Evolutionary conservation across 2,113 vertebrate species (phyloP), one percentile per base, ranked within the genome.

Genomic region (Zosterops borbonicus): DNA sequence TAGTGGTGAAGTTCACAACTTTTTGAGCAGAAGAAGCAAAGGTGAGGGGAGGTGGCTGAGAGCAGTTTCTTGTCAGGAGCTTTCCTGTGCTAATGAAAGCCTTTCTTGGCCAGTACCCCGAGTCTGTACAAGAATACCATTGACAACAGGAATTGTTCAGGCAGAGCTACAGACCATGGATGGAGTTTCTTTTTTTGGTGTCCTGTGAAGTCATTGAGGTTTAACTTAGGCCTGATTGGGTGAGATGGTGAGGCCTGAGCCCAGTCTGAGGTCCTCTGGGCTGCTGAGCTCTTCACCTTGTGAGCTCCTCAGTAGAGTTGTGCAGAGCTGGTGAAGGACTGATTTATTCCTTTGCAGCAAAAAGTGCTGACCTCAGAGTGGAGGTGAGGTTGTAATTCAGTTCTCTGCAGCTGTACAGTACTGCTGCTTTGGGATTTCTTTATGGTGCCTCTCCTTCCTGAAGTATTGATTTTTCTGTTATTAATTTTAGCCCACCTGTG

Each of bases 91-190:
- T 49, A 9, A 13, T 4, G 20, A 49, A 71, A 74, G 19, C 56
- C 20, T 87, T 83, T 42, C 27, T 75, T 1, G 4, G 47, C 55
- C 46, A 42, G 1, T 44, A n/a, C 22, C 9, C 7, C 1, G 0
- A 14, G 21, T 62, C 31, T 78, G 60, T 53, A 29, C 60, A 25
- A 16, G 64, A 63, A 50, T 47, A 18, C 56, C 2, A 2, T 2
- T 55, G 79, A 16, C 0, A 0, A 6, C 3, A 4, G 37, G 29
- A 73, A 12, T 22, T 83, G 49, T 56, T 52, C 6, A 3, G 39
- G 78, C 56, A 68, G 55, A 62, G 29, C 35, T 50, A 9, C 27
- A 28, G 55, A 14, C 59, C 3, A 0, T 64, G 71, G 37, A 64
- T 16, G 5, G 5, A 37, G 42, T 18, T 46, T 24, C 2, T 35